Conservation (phyloP, 30 jellyfish, hydroid and myxozoan species). For the Hydractinia symbiolongicarpus region DNA sequence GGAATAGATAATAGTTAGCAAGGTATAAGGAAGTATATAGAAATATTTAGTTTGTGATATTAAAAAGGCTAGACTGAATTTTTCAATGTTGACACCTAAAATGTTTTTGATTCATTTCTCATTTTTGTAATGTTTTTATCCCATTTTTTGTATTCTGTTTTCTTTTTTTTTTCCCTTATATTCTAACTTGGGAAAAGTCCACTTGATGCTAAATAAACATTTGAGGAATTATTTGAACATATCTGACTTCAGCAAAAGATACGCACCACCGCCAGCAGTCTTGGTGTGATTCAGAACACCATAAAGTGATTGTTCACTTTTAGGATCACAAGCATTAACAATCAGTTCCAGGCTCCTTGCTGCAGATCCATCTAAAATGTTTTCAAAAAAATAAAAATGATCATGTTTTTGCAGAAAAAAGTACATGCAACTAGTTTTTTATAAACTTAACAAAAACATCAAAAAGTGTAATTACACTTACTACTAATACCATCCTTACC, state of each 20-base stretch:
- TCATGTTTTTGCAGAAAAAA: background rate
- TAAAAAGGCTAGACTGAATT: no score
- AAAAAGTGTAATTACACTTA: background rate
- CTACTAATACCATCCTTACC: constrained; percentile 37
- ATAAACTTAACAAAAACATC: background rate
- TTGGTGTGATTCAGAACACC: constrained; percentile 75
- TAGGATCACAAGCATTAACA: constrained; percentile 58
- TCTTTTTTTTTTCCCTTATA: no score
- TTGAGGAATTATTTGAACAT: background rate
- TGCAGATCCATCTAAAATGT: constrained; percentile 51
- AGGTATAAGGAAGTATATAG: no score
- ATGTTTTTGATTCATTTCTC: no score
- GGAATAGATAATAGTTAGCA: no score
- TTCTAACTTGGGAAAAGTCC: no score
- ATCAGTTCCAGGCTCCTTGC: constrained; percentile 72
- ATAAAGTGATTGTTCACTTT: constrained; percentile 50
- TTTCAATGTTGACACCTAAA: no score
- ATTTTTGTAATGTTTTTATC: no score
- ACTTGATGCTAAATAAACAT: background rate
- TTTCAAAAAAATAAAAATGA: background rate
- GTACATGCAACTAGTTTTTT: background rate
- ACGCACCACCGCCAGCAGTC: constrained; percentile 86
- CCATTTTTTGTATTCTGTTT: no score
- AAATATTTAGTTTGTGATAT: no score
- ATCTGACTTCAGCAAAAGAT: background rate